A percentile compares a stretch with the other conserved stretches of the same genome.
Evolutionary conservation across 2,797 vertebrate species (phyloP).

Genomic region (Darevskia nairensis): DNA sequence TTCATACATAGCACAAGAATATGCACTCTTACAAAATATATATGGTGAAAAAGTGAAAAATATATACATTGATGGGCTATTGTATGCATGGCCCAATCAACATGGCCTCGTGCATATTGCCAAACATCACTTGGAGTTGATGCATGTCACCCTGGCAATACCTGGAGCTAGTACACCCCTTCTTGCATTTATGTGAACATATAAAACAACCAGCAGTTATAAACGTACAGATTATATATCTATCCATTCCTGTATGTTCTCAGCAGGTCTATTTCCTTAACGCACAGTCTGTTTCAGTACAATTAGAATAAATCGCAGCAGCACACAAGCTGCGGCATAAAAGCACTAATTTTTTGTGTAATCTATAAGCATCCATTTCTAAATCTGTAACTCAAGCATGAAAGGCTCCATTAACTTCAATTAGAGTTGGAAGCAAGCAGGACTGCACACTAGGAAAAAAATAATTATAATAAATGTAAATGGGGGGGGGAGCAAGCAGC

Average conservation of each 20-base stretch:
- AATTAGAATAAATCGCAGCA: not conserved
- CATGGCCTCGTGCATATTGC: not conserved
- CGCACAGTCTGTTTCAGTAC: not conserved
- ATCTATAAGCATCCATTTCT: slow-evolving; percentile 2
- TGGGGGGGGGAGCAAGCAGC: not conserved
- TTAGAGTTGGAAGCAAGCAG: not conserved
- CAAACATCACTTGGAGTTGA: not conserved
- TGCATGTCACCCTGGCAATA: too few species aligned
- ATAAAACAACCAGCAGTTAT: too few species aligned
- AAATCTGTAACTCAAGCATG: slow-evolving; percentile 33
- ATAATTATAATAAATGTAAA: slow-evolving; percentile 28
- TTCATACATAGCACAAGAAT: not conserved
- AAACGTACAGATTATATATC: too few species aligned
- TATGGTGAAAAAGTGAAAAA: not conserved
- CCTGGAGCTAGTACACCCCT: not conserved
- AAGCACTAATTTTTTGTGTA: not conserved
- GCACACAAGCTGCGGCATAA: slow-evolving; percentile 15
- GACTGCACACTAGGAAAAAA: not conserved
- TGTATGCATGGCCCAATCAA: too few species aligned
- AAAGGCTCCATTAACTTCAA: slow-evolving; percentile 36
- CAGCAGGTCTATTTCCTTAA: slow-evolving; percentile 15
- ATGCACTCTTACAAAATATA: not conserved
- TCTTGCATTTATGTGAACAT: not conserved
- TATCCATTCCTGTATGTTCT: not conserved
- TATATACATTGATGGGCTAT: not conserved